A percentile compares a stretch with the other conserved stretches of the same genome.
Conservation (phyloP, 1,140 invertebrate species). For the Plectrocnemia conspersa region DNA sequence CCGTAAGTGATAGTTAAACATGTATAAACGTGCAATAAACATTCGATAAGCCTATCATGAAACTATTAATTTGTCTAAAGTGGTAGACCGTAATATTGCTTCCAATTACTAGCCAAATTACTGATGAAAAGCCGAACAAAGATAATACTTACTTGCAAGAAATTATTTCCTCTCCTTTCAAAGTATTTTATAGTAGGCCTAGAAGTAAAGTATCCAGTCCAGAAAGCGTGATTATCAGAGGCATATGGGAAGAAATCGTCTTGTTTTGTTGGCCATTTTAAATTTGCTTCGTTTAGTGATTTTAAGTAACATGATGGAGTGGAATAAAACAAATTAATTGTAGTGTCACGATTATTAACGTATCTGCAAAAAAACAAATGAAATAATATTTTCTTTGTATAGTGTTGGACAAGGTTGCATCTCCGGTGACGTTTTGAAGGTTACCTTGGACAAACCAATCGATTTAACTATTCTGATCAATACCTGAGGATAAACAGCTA, state of each 20-base stretch:
- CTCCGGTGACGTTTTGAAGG: no score
- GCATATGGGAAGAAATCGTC: constrained; percentile 76
- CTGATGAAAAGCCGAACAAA: no score
- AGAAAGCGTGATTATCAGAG: constrained; percentile 63
- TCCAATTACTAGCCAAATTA: no score
- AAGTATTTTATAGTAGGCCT: constrained; percentile 63
- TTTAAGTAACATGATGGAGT: constrained; percentile 72
- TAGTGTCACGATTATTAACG: constrained; percentile 46
- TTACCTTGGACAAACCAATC: no score
- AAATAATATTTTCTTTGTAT: no score
- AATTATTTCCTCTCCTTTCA: constrained; percentile 59
- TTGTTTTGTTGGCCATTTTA: constrained; percentile 48
- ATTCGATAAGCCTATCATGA: no score
- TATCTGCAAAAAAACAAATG: constrained; percentile 47
- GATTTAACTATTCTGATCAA: no score
- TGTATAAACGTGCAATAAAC: no score
- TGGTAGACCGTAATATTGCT: background rate
- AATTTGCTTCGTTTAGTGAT: constrained; percentile 42
- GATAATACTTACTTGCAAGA: constrained; percentile 66
- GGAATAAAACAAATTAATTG: constrained; percentile 71
- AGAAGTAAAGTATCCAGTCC: constrained; percentile 82
- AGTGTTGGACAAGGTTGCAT: no score
- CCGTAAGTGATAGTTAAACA: no score
- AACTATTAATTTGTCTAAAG: no score
- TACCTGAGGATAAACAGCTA: no score